Base-by-base conservation (phyloP, 2,888 invertebrate genomes). In the Acronicta psi region DNA sequence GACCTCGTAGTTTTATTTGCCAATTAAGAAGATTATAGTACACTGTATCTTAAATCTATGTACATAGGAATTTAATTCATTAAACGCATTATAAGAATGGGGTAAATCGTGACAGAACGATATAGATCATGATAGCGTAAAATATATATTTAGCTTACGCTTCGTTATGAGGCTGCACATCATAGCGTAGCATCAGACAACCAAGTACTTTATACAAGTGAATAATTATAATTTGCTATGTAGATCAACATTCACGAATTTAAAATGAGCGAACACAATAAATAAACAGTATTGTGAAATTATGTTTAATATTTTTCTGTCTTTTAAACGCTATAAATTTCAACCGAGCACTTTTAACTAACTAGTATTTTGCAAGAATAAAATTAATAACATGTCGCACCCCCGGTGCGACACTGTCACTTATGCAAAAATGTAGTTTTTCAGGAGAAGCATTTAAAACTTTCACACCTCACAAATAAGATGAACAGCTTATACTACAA, bases 51-150 rank as follows among this genome's bases (percentile, higher is more conserved):
- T 71, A 57, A 50, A 1, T 2, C 1, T 1, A 37, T 0, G 4
- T 0, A 0, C 0, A 2, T 66, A 73, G 14, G 46, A 61, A 59
- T 29, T 29, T 14, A 40, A 54, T 44, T 73, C 31, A 20, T 37
- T 43, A 40, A 41, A 31, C n/a, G 16, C 47, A 13, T 9, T 3
- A 25, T 16, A 5, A 17, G 58, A 58, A 52, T 63, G 37, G 55
- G 57, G 43, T 58, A 46, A 69, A 49, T 72, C 75, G 72, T 75
- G 74, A 74, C 62, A 43, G 43, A 40, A 18, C 23, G 47, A 72
- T 61, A 66, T 58, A 61, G 56, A 67, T 67, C 69, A 61, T 49
- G 38, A 34, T 29, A 16, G 31, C 4, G 37, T 46, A 34, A n/a
- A 34, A 34, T n/a, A 34, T n/a, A 72, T 58, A 58, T 50, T 63